A percentile compares a stretch with the other conserved stretches of the same genome.
These are phyloP conservation scores for Heliopora coerulea DNA, from an alignment of 92 coral and sea anemone genomes.

Conservation along the genomic window DNA sequence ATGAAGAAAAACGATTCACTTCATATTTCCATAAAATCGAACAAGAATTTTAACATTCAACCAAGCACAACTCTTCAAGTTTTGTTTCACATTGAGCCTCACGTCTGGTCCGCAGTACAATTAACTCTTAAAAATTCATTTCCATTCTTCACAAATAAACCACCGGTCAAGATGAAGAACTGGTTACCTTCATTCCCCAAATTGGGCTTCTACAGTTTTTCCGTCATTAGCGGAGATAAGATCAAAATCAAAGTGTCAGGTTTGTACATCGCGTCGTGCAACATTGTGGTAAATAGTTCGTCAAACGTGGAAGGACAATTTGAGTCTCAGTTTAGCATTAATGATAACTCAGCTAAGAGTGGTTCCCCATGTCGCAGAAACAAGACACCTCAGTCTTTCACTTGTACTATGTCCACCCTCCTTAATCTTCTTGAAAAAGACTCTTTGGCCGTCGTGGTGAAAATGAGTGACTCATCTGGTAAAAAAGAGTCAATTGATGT, in stretches of 20 bases:
- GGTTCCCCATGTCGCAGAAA: slow-evolving; percentile 1
- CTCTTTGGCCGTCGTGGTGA: not conserved
- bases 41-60: not conserved
- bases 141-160: no score
- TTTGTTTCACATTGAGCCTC: not conserved
- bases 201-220: no score
- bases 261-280: slow-evolving; percentile 7
- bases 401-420: slow-evolving; percentile 13
- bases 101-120: slow-evolving; percentile 3
- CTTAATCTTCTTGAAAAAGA: not conserved
- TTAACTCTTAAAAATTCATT: not conserved
- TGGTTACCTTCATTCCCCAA: no score
- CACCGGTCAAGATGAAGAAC: no score
- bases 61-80: not conserved
- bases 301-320: not conserved
- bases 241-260: slow-evolving; percentile 9
- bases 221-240: not conserved
- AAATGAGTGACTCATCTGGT: not conserved
- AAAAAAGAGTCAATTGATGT: not conserved
- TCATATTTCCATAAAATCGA: not conserved
- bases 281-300: not conserved
- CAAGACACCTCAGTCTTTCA: not conserved
- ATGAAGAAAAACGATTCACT: slow-evolving; percentile 7
- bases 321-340: not conserved
- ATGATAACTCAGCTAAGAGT: not conserved